Conservation (phyloP, 2,888 invertebrate genomes). For the Stegana nigrithorax region DNA sequence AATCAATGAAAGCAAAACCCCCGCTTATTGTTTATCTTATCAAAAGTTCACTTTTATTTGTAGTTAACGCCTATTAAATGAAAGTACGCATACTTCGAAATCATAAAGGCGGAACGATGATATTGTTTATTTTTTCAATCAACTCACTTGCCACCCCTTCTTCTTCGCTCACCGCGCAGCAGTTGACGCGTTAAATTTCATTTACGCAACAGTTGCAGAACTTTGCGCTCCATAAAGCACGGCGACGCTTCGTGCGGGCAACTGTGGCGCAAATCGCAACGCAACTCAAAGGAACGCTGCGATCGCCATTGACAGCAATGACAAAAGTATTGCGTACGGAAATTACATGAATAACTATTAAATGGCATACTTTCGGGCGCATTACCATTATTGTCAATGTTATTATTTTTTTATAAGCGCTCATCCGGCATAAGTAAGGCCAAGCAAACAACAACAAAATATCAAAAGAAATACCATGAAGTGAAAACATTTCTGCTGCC, state of each 20-base stretch:
- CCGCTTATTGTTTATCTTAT: background rate
- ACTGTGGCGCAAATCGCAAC: conserved; percentile 29
- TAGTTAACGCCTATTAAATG: too few relatives aligned
- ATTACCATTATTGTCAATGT: conserved; percentile 17
- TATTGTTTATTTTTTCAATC: too few relatives aligned
- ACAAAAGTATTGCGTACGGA: conserved; percentile 36
- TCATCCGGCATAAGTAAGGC: background rate
- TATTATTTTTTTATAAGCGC: conserved; percentile 7
- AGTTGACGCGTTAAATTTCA: too few relatives aligned
- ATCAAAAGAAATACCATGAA: background rate
- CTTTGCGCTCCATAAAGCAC: conserved; percentile 44
- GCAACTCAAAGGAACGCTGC: too few relatives aligned
- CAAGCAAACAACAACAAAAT: background rate
- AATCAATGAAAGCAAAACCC: background rate
- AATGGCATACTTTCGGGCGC: conserved; percentile 43
- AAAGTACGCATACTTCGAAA: too few relatives aligned
- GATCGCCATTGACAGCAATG: too few relatives aligned
- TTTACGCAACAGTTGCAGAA: conserved; percentile 53
- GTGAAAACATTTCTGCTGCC: background rate
- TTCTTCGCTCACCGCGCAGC: background rate
- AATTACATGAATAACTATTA: conserved; percentile 60
- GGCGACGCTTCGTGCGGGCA: conserved; percentile 29
- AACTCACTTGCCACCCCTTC: too few relatives aligned
- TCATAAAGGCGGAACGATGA: too few relatives aligned
- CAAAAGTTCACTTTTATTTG: conserved; percentile 21